Evolutionary conservation across 2,888 invertebrate genomes (phyloP), one percentile per base, ranked within the genome.

Genomic region (Pimpla rufipes): DNA sequence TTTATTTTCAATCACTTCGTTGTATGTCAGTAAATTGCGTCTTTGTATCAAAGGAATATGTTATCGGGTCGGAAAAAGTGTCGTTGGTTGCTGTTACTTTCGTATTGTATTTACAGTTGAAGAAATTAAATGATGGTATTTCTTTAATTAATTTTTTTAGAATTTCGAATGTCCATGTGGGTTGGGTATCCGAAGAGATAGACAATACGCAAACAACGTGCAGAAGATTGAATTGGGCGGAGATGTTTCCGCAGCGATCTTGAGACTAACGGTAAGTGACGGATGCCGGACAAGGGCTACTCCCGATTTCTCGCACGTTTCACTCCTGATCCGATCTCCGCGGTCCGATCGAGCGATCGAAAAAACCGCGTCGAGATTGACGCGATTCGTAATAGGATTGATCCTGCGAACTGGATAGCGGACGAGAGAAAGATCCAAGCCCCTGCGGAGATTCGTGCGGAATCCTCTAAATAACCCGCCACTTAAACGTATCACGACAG

Each of bases 341-440:
- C 67, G 16, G 73, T 73, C 82, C 83, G 89, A 91, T 90, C 89
- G 85, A 87, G 85, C 86, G 87, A 89, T 89, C 85, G 88, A 79
- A 78, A 62, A 87, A 88, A 88, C 87, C 88, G 85, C 83, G 86
- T 85, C 68, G 80, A 87, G 91, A 89, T 88, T 86, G 89, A 88
- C 88, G 84, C 87, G 87, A 87, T 86, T 85, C 77, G 84, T 90
- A 89, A 92, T 90, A 89, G 91, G 90, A 91, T 91, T 91, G 90
- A 90, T 91, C 88, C 88, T 86, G 88, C 6, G 88, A 52, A 68
- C 40, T 67, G 70, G 79, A 52, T 21, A 35, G 59, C 47, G 68
- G 64, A 16, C 11, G 5, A 68, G 57, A 78, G 83, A 73, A 81
- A 68, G 85, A 80, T 62, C 50, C 29, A 70, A 75, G 64, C 62